phyloP scores from a whole-genome alignment of 35 echinoderm and acorn worm species.

The Patiria miniata region DNA sequence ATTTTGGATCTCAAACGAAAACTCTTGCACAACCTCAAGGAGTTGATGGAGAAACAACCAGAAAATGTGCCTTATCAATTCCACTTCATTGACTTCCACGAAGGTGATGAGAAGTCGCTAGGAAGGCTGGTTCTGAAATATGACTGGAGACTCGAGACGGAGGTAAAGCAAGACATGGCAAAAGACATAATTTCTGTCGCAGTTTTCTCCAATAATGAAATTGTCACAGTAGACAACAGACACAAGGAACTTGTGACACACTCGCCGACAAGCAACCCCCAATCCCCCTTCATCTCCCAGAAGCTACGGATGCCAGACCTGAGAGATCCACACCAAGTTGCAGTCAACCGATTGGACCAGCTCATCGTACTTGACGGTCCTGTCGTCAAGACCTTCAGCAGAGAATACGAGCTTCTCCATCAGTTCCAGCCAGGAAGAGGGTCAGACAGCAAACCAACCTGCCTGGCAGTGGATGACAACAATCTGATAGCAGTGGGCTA shows the following conservation, averaged over 20 bases:
- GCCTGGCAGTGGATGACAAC: constrained; percentile 22
- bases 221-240: background rate
- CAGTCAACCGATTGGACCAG: background rate
- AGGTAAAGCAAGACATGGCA: background rate
- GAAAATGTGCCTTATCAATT: background rate
- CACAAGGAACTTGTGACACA: background rate
- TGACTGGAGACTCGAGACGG: background rate
- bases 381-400: constrained; percentile 16
- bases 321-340: background rate
- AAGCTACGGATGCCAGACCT: background rate
- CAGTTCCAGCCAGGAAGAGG: background rate
- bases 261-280: background rate
- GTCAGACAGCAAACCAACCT: background rate
- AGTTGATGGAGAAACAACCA: background rate
- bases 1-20: background rate
- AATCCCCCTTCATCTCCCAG: background rate
- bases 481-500: constrained; percentile 21
- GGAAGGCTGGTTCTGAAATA: background rate
- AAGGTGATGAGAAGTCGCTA: background rate
- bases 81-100: background rate
- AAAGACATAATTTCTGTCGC: background rate
- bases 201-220: constrained; percentile 9
- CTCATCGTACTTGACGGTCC: background rate
- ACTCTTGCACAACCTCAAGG: background rate
- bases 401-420: background rate